Base-by-base conservation (phyloP, 2,797 vertebrate genomes). In the Tinamus major region DNA sequence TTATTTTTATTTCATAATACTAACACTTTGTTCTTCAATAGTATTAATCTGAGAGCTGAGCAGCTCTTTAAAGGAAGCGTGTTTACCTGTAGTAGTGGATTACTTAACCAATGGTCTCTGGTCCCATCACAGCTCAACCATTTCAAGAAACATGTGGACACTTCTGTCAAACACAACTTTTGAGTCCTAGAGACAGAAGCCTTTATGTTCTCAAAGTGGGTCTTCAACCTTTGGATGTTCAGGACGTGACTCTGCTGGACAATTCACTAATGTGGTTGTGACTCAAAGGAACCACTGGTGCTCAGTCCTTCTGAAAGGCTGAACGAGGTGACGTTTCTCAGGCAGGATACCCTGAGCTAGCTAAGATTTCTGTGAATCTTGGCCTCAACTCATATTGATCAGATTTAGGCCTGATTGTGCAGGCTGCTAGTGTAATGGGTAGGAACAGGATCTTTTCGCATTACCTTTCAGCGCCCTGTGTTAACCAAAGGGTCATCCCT, bases 1-100 rank as follows among this genome's bases (percentile, higher is more conserved):
- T 77, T 89, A 65, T 83, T 92, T 94, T 94, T 64, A 21, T 95
- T 94, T 93, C 18, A 20, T 71, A 93, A 80, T 21, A 10, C 18
- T 7, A 39, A n/a, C 2, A 3, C 12, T 17, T 4, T 61, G 21
- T 4, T 86, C 62, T 64, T 27, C 14, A 74, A 7, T 24, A n/a
- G 13, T 51, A 29, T 71, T 89, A 1, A 18, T 64, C 77, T 68
- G 64, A 71, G 33, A 74, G 21, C 19, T 0, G 3, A 41, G 37
- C 33, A 80, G 21, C 56, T 77, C 17, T 85, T 61, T 21, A 27
- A 65, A 37, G 61, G 64, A 89, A 79, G 31, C 1, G 1, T 31
- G 15, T 72, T 90, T 51, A n/a, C 70, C 39, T 79, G 11, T 20
- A 12, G 48, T 48, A 72, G 63, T 76, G 48, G 6, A 13, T 80